Evolutionary conservation across 2,113 vertebrate genomes (phyloP), one percentile per base, ranked within the genome.

Genomic region (Prunella fulvescens): DNA sequence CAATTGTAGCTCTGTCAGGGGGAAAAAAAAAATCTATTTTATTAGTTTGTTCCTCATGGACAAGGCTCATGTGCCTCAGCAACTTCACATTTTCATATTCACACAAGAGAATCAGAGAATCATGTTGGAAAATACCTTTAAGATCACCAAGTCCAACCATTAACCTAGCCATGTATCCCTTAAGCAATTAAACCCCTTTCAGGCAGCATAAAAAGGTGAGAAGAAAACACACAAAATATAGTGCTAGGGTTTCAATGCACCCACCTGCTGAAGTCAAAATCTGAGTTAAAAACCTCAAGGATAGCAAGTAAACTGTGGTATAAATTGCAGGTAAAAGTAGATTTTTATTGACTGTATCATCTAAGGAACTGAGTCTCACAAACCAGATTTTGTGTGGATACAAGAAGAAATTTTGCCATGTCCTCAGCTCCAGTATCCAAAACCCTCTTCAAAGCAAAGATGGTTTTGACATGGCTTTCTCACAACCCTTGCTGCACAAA

Each of bases 21-120:
- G 11, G 1, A 1, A 12, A 71, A 14, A 57, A 35, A 58, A 65
- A 3, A 35, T 0, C 0, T 22, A 0, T 53, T 85, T 91, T 61
- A 31, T 50, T 57, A 18, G 1, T 56, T 92, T 83, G 24, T 4
- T 53, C 4, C 1, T 2, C 2, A 11, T 33, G 13, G 42, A 37
- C 14, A 6, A 28, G 53, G 11, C 5, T 85, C 4, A 9, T 48
- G 58, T 79, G 0, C 62, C 65, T 69, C n/a, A 56, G 37, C 2
- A 58, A 2, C 11, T 57, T 87, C n/a, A 45, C 3, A 6, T 81
- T 60, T 69, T 47, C 3, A 1, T 22, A 23, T 23, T 61, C 37
- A 62, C 7, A n/a, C 16, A 26, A 11, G 0, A 37, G 50, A 72
- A 28, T 37, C 19, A 53, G 9, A 60, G 19, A 47, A 74, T 12